A percentile compares a stretch with the other conserved stretches of the same genome.
These are phyloP conservation scores for Cetonia aurata DNA, from an alignment of 2,888 invertebrate species.

Conservation along the genomic window DNA sequence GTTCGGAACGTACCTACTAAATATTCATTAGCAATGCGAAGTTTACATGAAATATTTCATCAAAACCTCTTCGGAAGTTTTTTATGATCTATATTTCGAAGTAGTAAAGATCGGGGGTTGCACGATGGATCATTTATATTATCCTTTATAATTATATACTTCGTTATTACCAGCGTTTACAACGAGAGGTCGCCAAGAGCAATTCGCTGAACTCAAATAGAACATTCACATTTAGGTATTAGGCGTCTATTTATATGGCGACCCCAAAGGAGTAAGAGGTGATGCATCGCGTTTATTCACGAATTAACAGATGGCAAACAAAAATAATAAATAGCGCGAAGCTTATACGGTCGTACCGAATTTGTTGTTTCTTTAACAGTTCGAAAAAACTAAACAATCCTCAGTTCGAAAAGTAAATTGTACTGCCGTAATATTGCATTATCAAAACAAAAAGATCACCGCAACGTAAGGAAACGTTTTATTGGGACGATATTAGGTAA, in stretches of 20 bases:
- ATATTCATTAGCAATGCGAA: constrained; percentile 19
- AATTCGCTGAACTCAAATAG: not conserved
- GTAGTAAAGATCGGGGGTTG: not conserved
- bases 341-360: not conserved
- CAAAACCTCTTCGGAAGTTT: not conserved
- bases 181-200: not conserved
- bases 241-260: not conserved
- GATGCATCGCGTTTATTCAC: constrained; percentile 19
- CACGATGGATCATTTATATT: too few species aligned
- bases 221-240: not conserved
- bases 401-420: not conserved
- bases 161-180: not conserved
- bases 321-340: constrained; percentile 18
- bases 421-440: not conserved
- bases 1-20: not conserved
- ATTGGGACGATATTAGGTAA: constrained; percentile 4
- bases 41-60: constrained; percentile 5
- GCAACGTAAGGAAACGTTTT: constrained; percentile 8
- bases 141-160: too few species aligned
- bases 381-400: constrained; percentile 9
- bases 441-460: constrained; percentile 2
- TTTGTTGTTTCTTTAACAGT: constrained; percentile 11
- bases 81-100: not conserved
- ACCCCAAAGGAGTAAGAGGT: not conserved
- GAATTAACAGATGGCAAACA: constrained; percentile 25